Evolutionary conservation across 2,113 vertebrate genomes (phyloP).

Genomic region (Nothoprocta perdicaria): DNA sequence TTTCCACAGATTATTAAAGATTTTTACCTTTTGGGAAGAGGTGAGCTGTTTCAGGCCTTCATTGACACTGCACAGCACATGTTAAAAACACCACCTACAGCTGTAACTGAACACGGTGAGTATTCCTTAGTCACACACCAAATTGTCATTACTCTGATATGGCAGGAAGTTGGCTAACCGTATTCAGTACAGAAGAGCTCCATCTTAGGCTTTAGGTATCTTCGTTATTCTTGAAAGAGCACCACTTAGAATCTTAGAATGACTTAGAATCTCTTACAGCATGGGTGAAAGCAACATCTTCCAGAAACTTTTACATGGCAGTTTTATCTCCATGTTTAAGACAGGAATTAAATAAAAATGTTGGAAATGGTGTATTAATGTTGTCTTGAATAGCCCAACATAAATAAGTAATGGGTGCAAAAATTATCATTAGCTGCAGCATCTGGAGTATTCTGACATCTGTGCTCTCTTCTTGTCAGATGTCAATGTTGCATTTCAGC

Average conservation of each 20-base stretch:
- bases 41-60: slow-evolving; percentile 96
- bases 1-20: slow-evolving; percentile 93
- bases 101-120: slow-evolving; percentile 96
- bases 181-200: neutral
- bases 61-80: slow-evolving; percentile 97
- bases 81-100: slow-evolving; percentile 93
- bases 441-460: neutral
- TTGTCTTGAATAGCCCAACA: neutral
- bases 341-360: neutral
- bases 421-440: neutral
- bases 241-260: neutral
- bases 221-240: neutral
- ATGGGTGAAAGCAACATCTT: neutral
- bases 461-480: slow-evolving; percentile 76
- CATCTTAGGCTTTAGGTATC: neutral
- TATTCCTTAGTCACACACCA: neutral
- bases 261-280: neutral
- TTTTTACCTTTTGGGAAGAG: slow-evolving; percentile 95
- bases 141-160: neutral
- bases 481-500: slow-evolving; percentile 96
- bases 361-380: neutral
- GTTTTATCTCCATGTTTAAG: neutral
- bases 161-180: neutral
- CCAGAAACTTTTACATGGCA: neutral
- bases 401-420: neutral